A percentile compares a stretch with the other conserved stretches of the same genome.
These are phyloP conservation scores for Mactra quadrangularis DNA, from an alignment of 1,140 invertebrate genomes.

Conservation along the genomic window DNA sequence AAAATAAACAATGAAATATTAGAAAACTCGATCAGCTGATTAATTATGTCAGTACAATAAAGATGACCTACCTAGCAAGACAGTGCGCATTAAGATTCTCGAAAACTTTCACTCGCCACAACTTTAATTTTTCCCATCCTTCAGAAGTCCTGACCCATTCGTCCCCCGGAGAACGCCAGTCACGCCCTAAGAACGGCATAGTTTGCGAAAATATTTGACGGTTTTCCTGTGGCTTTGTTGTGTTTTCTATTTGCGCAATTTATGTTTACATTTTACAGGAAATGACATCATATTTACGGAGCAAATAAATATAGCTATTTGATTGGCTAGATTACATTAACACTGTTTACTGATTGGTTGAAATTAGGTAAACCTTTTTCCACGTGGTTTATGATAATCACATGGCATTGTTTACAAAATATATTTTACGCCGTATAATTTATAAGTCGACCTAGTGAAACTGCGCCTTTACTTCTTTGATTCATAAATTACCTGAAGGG, in stretches of 20 bases:
- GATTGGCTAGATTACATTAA: not conserved
- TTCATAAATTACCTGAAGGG: too few relatives aligned
- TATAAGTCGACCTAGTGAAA: too few relatives aligned
- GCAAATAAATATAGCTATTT: not conserved
- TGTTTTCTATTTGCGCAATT: conserved; percentile 72
- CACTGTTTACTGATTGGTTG: conserved; percentile 15
- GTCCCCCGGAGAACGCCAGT: conserved; percentile 95
- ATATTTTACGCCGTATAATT: conserved; percentile 16
- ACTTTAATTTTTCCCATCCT: conserved; percentile 86
- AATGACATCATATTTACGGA: conserved; percentile 37
- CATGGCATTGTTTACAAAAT: conserved; percentile 55
- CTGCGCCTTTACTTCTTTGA: too few relatives aligned
- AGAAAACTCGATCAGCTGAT: too few relatives aligned
- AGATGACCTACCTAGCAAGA: conserved; percentile 76
- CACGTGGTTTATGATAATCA: conserved; percentile 52
- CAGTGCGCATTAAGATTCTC: conserved; percentile 82
- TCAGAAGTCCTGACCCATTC: conserved; percentile 99
- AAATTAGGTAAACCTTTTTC: conserved; percentile 3
- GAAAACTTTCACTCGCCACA: conserved; percentile 81
- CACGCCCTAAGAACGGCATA: conserved; percentile 94
- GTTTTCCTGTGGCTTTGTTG: conserved; percentile 44
- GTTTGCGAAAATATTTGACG: conserved; percentile 57
- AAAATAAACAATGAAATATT: too few relatives aligned
- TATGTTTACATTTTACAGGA: conserved; percentile 79
- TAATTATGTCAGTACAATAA: conserved; percentile 31